These are phyloP conservation scores for Pantherophis guttatus DNA, from an alignment of 2,113 vertebrate genomes.

Conservation along the genomic window DNA sequence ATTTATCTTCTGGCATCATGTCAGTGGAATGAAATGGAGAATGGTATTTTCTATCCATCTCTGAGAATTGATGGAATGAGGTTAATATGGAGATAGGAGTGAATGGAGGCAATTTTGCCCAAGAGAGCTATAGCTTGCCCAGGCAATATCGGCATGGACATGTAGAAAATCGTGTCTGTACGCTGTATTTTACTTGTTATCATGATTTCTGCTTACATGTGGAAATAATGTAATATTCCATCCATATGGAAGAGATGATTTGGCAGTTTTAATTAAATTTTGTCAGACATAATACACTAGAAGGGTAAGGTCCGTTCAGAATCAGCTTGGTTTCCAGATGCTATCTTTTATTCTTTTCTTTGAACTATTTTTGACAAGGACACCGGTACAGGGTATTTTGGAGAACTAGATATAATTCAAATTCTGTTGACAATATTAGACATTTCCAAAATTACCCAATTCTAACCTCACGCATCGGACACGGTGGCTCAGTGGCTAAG, in stretches of 20 bases:
- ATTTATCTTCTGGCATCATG: neutral
- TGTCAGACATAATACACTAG: neutral
- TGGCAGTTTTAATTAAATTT: neutral
- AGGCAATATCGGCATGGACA: neutral
- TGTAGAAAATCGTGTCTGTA: neutral
- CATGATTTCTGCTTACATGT: neutral
- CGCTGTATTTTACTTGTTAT: neutral
- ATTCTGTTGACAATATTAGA: neutral
- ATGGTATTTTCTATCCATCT: neutral
- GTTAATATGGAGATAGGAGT: neutral
- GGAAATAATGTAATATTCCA: neutral
- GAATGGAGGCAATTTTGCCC: neutral
- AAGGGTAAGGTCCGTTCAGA: neutral
- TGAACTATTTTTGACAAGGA: neutral
- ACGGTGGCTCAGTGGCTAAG: too few species aligned
- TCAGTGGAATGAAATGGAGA: neutral
- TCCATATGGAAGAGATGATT: neutral
- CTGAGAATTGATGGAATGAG: neutral
- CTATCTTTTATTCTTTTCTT: neutral
- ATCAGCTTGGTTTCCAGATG: neutral
- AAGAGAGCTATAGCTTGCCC: neutral
- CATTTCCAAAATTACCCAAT: neutral
- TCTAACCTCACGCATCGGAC: neutral
- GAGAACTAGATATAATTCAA: neutral
- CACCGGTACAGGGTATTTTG: neutral